phyloP scores from a whole-genome alignment of 2,113 vertebrate genomes.

The Tragelaphus buxtoni region DNA sequence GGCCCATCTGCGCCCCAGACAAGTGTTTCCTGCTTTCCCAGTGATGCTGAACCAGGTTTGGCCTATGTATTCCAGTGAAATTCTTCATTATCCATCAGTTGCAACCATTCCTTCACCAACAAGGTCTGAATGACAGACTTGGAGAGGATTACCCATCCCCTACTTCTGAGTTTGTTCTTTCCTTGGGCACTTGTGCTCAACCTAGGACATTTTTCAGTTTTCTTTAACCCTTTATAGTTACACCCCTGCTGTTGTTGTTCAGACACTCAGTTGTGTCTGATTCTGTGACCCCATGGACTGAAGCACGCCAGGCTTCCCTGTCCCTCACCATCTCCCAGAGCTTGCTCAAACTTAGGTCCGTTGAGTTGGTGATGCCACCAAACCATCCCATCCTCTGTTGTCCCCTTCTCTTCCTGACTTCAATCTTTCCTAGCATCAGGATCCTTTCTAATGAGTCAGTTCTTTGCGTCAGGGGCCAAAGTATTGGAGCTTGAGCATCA shows the following conservation, averaged over 20 bases:
- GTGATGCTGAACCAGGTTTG: background rate
- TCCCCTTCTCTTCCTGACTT: background rate
- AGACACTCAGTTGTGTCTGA: fast-evolving
- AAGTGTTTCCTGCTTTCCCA: background rate
- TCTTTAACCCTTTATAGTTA: background rate
- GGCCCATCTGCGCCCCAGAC: background rate
- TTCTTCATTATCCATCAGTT: background rate
- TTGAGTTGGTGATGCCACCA: background rate
- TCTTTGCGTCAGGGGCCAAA: background rate
- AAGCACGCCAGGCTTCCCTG: background rate
- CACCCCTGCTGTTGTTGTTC: background rate
- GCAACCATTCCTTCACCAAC: background rate
- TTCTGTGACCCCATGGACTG: background rate
- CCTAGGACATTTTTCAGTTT: background rate
- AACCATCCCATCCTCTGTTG: background rate
- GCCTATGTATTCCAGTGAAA: background rate
- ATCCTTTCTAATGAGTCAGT: background rate
- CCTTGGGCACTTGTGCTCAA: background rate
- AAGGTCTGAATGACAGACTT: background rate
- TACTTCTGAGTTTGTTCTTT: background rate
- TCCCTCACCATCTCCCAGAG: background rate
- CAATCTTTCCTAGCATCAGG: background rate
- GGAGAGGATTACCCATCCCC: background rate
- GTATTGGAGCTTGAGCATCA: background rate
- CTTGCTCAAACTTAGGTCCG: background rate